Percentiles rank a stretch among this genome's conserved stretches.
Conservation (phyloP, 2,113 vertebrate species). For the Psilopogon haemacephalus region DNA sequence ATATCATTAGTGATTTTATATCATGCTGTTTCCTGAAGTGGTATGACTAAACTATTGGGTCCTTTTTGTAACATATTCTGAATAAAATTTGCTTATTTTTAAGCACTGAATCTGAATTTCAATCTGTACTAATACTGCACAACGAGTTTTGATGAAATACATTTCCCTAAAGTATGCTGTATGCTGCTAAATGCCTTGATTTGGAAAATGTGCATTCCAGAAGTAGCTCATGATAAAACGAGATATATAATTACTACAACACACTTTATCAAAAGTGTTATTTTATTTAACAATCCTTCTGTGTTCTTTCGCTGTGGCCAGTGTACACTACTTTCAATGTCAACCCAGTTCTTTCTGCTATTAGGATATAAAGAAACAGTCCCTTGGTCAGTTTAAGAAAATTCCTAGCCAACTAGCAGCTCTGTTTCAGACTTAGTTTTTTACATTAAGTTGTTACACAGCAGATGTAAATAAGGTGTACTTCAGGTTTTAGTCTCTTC, state of each 20-base stretch:
- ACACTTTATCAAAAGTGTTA: neutral
- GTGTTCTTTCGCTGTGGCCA: neutral
- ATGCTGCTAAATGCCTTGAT: neutral
- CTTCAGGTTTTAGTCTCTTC: neutral
- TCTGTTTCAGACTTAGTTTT: accelerated
- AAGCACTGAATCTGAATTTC: neutral
- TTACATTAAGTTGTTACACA: neutral
- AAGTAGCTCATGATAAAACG: neutral
- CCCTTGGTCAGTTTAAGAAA: neutral
- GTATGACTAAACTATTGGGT: neutral
- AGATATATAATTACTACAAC: neutral
- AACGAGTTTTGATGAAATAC: no score
- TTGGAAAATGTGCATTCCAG: neutral
- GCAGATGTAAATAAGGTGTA: neutral
- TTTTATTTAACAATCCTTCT: neutral
- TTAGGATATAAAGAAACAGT: neutral
- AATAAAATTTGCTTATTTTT: neutral
- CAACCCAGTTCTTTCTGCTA: neutral
- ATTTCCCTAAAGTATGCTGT: neutral
- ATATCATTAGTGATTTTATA: neutral
- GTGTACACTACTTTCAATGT: neutral
- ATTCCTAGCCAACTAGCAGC: accelerated
- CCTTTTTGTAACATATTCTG: neutral
- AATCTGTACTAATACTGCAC: neutral
- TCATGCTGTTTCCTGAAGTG: neutral